A percentile compares a stretch with the other conserved stretches of the same genome.
Evolutionary conservation across 2,888 invertebrate species (phyloP).

Genomic region (Oscheius sp.): DNA sequence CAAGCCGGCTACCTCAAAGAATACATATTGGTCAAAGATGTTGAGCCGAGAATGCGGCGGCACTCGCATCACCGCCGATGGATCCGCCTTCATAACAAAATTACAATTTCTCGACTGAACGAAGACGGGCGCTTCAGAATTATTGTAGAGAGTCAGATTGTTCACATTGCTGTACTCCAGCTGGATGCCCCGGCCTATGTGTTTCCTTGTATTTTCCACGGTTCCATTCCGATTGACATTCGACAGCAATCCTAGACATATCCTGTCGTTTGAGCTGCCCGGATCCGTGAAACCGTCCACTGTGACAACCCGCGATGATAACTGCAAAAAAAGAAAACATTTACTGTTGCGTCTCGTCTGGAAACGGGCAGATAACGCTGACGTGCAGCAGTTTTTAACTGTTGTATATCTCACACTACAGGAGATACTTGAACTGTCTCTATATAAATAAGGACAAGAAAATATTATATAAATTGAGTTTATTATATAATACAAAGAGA

Average conservation of each 20-base stretch:
- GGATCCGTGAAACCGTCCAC: slow-evolving; percentile 99
- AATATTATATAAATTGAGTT: too few relatives aligned
- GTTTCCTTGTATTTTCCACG: slow-evolving; percentile 96
- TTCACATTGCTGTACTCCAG: slow-evolving; percentile 7
- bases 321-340: slow-evolving; percentile 63
- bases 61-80: slow-evolving; percentile 27
- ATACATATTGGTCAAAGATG: slow-evolving; percentile 25
- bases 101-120: slow-evolving; percentile 77
- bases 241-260: slow-evolving; percentile 95
- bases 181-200: slow-evolving; percentile 81
- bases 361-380: background rate
- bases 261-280: slow-evolving; percentile 92
- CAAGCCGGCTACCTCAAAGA: slow-evolving; percentile 26
- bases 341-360: background rate
- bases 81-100: slow-evolving; percentile 16
- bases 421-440: too few relatives aligned
- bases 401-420: too few relatives aligned
- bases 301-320: slow-evolving; percentile 80
- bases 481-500: too few relatives aligned
- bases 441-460: too few relatives aligned
- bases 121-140: slow-evolving; percentile 83
- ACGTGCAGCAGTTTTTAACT: slow-evolving; percentile 9
- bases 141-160: slow-evolving; percentile 32
- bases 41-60: slow-evolving; percentile 17
- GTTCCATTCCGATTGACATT: slow-evolving; percentile 98